Conservation (phyloP, 2,113 vertebrate genomes). For the Cyprinodon tularosa region DNA sequence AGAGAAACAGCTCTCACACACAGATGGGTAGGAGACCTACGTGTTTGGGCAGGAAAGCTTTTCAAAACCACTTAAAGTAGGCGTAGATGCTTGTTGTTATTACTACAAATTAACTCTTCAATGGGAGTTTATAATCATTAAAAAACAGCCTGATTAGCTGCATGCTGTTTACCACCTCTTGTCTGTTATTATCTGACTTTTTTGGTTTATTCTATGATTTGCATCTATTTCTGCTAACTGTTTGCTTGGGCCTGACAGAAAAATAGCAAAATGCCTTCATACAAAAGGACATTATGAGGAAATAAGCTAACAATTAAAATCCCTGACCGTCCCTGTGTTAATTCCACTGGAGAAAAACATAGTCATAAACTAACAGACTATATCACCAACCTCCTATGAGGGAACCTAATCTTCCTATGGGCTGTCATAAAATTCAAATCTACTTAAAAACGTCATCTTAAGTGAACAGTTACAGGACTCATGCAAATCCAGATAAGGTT, state of each 20-base stretch:
- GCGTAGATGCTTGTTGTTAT: not conserved
- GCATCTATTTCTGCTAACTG: slow-evolving; percentile 30
- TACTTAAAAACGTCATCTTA: slow-evolving; percentile 47
- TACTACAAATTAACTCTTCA: slow-evolving; percentile 55
- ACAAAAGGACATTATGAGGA: slow-evolving; percentile 39
- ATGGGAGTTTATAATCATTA: slow-evolving; percentile 27
- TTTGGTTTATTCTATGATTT: slow-evolving; percentile 54
- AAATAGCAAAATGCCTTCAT: slow-evolving; percentile 41
- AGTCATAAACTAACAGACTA: not conserved
- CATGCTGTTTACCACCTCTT: slow-evolving; percentile 25
- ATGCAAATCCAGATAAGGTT: slow-evolving; percentile 32
- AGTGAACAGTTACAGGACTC: slow-evolving; percentile 41
- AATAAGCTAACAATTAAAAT: slow-evolving; percentile 57
- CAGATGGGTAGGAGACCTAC: slow-evolving; percentile 48
- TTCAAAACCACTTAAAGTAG: slow-evolving; percentile 53
- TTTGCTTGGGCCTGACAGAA: slow-evolving; percentile 56
- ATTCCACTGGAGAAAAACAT: slow-evolving; percentile 27
- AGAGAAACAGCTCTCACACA: slow-evolving; percentile 65
- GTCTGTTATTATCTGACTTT: slow-evolving; percentile 42
- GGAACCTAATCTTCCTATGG: slow-evolving; percentile 9
- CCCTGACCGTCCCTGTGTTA: slow-evolving; percentile 38
- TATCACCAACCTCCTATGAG: slow-evolving; percentile 2
- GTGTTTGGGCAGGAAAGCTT: slow-evolving; percentile 57
- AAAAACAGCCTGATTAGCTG: slow-evolving; percentile 30
- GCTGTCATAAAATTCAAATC: slow-evolving; percentile 33